phyloP scores from a whole-genome alignment of 1,140 invertebrate genomes.

The Drosophila santomea region DNA sequence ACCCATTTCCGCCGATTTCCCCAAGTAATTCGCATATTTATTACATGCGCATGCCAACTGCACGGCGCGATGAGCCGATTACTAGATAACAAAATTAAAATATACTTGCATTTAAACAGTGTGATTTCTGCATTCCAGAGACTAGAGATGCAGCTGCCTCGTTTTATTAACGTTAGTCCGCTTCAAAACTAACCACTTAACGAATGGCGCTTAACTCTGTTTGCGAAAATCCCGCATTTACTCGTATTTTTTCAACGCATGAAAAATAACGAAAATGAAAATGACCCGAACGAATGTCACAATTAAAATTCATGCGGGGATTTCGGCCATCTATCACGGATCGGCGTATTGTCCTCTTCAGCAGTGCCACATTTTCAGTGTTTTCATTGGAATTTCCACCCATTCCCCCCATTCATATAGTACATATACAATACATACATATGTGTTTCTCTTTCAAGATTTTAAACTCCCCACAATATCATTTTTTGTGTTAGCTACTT shows the following conservation, averaged over 20 bases:
- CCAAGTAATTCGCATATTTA: background rate
- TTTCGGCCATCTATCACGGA: slow-evolving; percentile 15
- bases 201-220: background rate
- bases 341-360: slow-evolving; percentile 2
- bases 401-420: background rate
- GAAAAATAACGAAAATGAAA: background rate
- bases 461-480: background rate
- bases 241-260: background rate
- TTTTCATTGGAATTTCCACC: background rate
- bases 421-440: background rate
- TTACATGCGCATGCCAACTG: slow-evolving; percentile 9
- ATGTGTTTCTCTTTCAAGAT: too few relatives aligned
- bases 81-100: background rate
- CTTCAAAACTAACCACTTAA: background rate
- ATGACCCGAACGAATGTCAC: background rate
- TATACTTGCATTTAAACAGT: background rate
- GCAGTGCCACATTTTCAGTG: slow-evolving; percentile 4
- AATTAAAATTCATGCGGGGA: slow-evolving; percentile 29
- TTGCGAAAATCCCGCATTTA: background rate
- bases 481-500: slow-evolving; percentile 31
- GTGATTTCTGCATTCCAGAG: too few relatives aligned
- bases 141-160: too few relatives aligned
- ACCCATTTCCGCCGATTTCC: background rate
- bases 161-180: background rate
- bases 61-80: background rate